A percentile compares a stretch with the other conserved stretches of the same genome.
phyloP scores from a whole-genome alignment of 2,888 invertebrate species.

The Spodoptera exigua region DNA sequence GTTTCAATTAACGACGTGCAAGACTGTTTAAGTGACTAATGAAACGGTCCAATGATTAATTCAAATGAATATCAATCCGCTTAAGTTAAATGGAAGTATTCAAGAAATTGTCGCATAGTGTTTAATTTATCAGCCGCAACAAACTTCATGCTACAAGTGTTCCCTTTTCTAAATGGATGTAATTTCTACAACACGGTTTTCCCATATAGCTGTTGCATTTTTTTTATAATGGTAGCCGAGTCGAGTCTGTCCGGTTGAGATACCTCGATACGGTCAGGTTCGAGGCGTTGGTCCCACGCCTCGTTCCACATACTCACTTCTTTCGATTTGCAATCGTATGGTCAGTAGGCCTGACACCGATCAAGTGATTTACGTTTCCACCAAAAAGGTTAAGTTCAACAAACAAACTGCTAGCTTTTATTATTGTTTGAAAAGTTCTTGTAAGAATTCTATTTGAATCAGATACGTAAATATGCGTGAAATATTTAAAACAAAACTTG shows the following conservation, averaged over 20 bases:
- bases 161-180: conserved; percentile 63
- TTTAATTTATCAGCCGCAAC: conserved; percentile 40
- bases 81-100: conserved; percentile 64
- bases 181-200: conserved; percentile 74
- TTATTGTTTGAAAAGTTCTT: conserved; percentile 12
- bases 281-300: conserved; percentile 82
- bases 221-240: conserved; percentile 75
- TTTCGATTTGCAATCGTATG: conserved; percentile 70
- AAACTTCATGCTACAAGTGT: conserved; percentile 51
- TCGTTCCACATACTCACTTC: conserved; percentile 79
- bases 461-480: conserved; percentile 21
- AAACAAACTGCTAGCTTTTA: conserved; percentile 8
- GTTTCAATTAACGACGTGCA: conserved; percentile 82
- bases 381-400: conserved; percentile 39
- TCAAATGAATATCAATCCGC: conserved; percentile 77
- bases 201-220: conserved; percentile 68
- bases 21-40: conserved; percentile 83
- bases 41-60: conserved; percentile 83
- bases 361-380: conserved; percentile 51
- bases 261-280: conserved; percentile 87
- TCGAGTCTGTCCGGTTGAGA: conserved; percentile 86
- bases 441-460: conserved; percentile 22
- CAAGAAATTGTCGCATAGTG: conserved; percentile 38
- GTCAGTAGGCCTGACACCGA: conserved; percentile 67
- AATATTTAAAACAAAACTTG: conserved; percentile 35